phyloP scores from a whole-genome alignment of 2,888 invertebrate genomes.

The Euphydryas editha region DNA sequence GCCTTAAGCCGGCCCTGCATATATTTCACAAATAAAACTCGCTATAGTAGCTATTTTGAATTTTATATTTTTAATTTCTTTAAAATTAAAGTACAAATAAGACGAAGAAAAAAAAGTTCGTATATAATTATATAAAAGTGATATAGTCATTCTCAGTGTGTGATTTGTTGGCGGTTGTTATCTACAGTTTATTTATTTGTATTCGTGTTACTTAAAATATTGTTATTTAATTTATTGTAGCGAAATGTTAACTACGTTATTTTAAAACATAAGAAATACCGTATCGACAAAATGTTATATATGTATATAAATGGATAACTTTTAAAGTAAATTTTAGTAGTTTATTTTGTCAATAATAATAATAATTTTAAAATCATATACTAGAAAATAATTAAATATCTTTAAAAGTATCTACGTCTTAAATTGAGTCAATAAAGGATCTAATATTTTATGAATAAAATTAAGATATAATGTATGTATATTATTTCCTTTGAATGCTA shows the following conservation, averaged over 20 bases:
- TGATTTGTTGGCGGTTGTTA: slow-evolving; percentile 9
- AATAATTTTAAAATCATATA: slow-evolving; percentile 1
- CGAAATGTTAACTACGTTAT: slow-evolving; percentile 17
- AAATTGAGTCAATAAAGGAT: not conserved
- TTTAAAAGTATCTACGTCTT: slow-evolving; percentile 13
- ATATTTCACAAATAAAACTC: not conserved
- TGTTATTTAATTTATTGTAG: slow-evolving; percentile 19
- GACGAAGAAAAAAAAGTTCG: not conserved
- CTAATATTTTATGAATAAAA: too few species aligned
- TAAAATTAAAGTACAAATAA: not conserved
- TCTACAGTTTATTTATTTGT: slow-evolving; percentile 8
- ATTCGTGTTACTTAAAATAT: slow-evolving; percentile 15
- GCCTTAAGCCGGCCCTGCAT: too few species aligned
- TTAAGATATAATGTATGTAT: too few species aligned
- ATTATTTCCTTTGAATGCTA: too few species aligned
- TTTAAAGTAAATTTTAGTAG: not conserved
- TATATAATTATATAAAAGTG: not conserved
- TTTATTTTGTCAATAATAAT: not conserved
- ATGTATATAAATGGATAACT: not conserved
- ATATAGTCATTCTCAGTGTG: not conserved
- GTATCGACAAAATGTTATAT: not conserved
- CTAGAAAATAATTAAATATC: not conserved
- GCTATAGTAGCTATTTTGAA: not conserved
- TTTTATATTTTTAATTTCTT: not conserved
- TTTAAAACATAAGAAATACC: not conserved